Evolutionary conservation across 2,888 invertebrate species (phyloP).

Genomic region (Beris chalybata): DNA sequence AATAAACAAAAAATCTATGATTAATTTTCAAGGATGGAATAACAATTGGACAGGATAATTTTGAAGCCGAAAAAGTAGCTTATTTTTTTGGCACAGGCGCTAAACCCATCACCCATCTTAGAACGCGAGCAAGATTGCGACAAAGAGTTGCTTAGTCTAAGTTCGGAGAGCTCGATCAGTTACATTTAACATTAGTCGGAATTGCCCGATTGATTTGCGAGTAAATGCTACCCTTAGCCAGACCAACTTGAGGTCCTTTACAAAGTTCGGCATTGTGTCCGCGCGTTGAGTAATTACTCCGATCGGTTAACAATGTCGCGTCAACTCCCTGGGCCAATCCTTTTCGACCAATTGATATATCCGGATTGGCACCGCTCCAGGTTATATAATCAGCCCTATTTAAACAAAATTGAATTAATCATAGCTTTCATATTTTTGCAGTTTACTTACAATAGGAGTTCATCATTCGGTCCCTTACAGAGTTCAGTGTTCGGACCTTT

Average conservation of each 20-base stretch:
- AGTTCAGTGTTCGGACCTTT: conserved; percentile 71
- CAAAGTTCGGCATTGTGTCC: conserved; percentile 70
- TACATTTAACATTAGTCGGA: conserved; percentile 53
- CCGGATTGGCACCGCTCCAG: conserved; percentile 80
- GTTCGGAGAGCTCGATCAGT: conserved; percentile 42
- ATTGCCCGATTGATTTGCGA: conserved; percentile 61
- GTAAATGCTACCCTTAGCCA: conserved; percentile 80
- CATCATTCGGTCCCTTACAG: conserved; percentile 79
- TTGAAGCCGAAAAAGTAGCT: too few relatives aligned
- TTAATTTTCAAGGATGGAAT: too few relatives aligned
- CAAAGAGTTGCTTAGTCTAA: background rate
- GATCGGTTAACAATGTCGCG: conserved; percentile 53
- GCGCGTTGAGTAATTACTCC: conserved; percentile 58
- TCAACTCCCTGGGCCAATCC: conserved; percentile 62
- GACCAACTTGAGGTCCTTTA: conserved; percentile 70
- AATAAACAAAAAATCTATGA: too few relatives aligned
- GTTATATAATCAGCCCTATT: conserved; percentile 78
- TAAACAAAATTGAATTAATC: conserved; percentile 1
- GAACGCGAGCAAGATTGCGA: background rate
- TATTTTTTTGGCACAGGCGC: background rate
- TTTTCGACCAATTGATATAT: conserved; percentile 60
- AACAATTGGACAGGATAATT: too few relatives aligned
- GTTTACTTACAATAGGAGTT: conserved; percentile 71
- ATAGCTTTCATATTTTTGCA: conserved; percentile 1
- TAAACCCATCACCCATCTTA: background rate